Base-by-base conservation (phyloP, 2,797 vertebrate genomes). In the Pteropus rufus region DNA sequence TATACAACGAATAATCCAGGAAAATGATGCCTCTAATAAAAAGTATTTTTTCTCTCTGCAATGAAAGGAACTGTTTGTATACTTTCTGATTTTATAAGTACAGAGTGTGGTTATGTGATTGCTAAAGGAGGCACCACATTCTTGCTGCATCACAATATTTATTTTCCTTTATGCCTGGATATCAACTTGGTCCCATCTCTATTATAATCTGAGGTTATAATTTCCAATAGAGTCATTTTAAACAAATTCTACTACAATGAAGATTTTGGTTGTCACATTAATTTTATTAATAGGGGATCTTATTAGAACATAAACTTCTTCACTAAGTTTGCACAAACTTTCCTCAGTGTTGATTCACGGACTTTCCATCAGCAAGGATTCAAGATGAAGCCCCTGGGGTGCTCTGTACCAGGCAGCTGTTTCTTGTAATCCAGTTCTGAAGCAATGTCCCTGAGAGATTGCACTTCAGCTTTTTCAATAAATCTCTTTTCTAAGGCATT, bases 401-500 rank as follows among this genome's bases (percentile, higher is more conserved):
- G 16, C 41, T 75, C 54, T 82, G 46, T 76, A 44, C 34, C 6
- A 19, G 11, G 34, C 16, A 34, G 10, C 23, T 56, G 21, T 52
- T 65, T 54, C 31, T 44, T 11, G n/a, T 11, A 44, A 39, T 86
- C 73, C 64, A n/a, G 41, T 58, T 82, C 75, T 15, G 21, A 86
- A 65, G 24, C 24, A 44, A 62, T 70, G n/a, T 93, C 73, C 56
- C 67, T 81, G 80, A 46, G 24, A 93, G 41, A 85, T 7, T 36
- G 41, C 29, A 79, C 9, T 60, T 64, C 52, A 86, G 49, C 26
- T 72, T 73, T 89, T 60, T 79, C 64, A 88, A 83, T 96, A 89
- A 95, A 94, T 95, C 69, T 92, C 46, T 69, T 87, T 87, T 75
- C 72, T 60, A 39, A 86, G 36, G 39, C 89, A 52, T 70, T 14